These are phyloP conservation scores for Goniozus legneri DNA, from an alignment of 1,140 invertebrate genomes.

Conservation along the genomic window DNA sequence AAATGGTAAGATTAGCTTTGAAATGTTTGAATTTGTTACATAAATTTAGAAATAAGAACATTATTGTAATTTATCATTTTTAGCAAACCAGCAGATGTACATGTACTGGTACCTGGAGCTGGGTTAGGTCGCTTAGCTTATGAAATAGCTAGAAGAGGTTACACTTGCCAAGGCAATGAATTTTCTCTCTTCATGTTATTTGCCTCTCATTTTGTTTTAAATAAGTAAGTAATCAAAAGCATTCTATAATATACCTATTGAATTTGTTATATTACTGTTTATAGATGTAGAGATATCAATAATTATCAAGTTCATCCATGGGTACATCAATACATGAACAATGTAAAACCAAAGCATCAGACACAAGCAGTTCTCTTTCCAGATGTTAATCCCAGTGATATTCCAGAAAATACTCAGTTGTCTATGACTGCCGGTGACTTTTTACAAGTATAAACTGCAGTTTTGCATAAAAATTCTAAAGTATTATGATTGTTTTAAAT, in stretches of 20 bases:
- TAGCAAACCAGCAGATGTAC: slow-evolving; percentile 55
- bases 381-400: slow-evolving; percentile 77
- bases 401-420: slow-evolving; percentile 70
- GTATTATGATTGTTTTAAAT: slow-evolving; percentile 1
- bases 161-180: slow-evolving; percentile 94
- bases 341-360: slow-evolving; percentile 78
- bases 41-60: not conserved
- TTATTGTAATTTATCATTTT: slow-evolving; percentile 21
- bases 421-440: slow-evolving; percentile 97
- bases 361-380: slow-evolving; percentile 78
- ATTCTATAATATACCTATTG: not conserved
- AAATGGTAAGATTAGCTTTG: slow-evolving; percentile 43
- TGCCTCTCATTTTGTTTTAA: slow-evolving; percentile 92
- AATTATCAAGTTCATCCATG: slow-evolving; percentile 81
- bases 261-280: slow-evolving; percentile 6
- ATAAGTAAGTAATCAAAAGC: slow-evolving; percentile 61
- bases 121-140: slow-evolving; percentile 90
- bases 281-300: slow-evolving; percentile 59
- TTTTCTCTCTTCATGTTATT: slow-evolving; percentile 97
- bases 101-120: slow-evolving; percentile 90
- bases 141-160: slow-evolving; percentile 88
- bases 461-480: not conserved
- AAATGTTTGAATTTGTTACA: not conserved
- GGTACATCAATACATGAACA: slow-evolving; percentile 92
- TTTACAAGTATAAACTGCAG: slow-evolving; percentile 62